These are phyloP conservation scores for Drosophila rubida DNA, from an alignment of 2,888 invertebrate genomes.

Conservation along the genomic window DNA sequence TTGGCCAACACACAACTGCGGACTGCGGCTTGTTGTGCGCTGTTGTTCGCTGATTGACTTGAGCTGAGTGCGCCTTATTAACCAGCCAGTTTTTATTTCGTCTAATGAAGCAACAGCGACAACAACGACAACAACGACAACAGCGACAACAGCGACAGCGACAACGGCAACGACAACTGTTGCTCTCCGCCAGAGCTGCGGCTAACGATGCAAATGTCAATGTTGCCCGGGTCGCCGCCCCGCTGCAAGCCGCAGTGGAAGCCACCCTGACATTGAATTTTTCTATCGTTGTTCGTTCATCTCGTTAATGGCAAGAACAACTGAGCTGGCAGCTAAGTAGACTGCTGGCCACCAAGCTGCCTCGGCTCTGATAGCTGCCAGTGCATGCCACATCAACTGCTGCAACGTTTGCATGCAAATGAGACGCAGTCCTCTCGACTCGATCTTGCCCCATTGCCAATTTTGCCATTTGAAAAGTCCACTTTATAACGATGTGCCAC, in stretches of 20 bases:
- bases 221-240: slow-evolving; percentile 20
- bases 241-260: background rate
- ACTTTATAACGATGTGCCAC: slow-evolving; percentile 2
- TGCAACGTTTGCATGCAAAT: slow-evolving; percentile 44
- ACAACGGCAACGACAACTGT: slow-evolving; percentile 27
- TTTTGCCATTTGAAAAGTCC: slow-evolving; percentile 43
- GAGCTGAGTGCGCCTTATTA: slow-evolving; percentile 60
- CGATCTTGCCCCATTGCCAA: background rate
- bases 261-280: slow-evolving; percentile 52
- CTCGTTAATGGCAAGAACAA: slow-evolving; percentile 50
- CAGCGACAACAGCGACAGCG: too few relatives aligned
- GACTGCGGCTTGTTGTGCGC: slow-evolving; percentile 22
- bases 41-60: slow-evolving; percentile 65
- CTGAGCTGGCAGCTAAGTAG: slow-evolving; percentile 20
- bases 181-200: slow-evolving; percentile 39
- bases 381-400: slow-evolving; percentile 37
- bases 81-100: slow-evolving; percentile 45
- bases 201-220: slow-evolving; percentile 68
- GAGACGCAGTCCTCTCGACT: slow-evolving; percentile 15
- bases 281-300: slow-evolving; percentile 52
- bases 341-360: slow-evolving; percentile 43
- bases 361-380: slow-evolving; percentile 36
- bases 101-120: slow-evolving; percentile 71
- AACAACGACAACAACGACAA: slow-evolving; percentile 31
- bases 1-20: slow-evolving; percentile 57